Evolutionary conservation across 2,888 invertebrate species (phyloP).

Genomic region (Drosophila greeni): DNA sequence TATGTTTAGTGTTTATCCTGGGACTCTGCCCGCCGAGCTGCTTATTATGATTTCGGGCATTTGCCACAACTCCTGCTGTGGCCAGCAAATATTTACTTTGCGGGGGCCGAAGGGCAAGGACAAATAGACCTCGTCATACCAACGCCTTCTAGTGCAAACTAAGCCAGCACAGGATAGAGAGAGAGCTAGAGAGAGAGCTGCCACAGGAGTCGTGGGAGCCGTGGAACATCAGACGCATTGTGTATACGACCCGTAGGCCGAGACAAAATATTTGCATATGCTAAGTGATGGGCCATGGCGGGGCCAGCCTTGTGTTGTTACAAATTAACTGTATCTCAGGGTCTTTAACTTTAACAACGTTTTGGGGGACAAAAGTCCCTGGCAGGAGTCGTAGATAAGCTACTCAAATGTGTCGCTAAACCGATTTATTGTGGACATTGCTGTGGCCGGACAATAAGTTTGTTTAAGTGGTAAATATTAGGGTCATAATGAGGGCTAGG

Average conservation of each 20-base stretch:
- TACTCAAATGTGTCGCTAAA: slow-evolving; percentile 10
- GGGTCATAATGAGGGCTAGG: slow-evolving; percentile 1
- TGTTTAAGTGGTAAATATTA: slow-evolving; percentile 7
- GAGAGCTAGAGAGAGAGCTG: slow-evolving; percentile 2
- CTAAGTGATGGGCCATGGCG: slow-evolving; percentile 28
- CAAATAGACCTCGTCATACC: slow-evolving; percentile 32
- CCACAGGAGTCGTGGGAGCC: neutral
- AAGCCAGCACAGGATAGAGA: slow-evolving; percentile 9
- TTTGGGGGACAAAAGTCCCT: slow-evolving; percentile 3
- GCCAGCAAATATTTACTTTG: slow-evolving; percentile 61
- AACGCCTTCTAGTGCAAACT: slow-evolving; percentile 31
- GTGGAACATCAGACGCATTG: slow-evolving; percentile 37
- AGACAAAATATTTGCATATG: slow-evolving; percentile 62
- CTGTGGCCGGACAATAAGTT: slow-evolving; percentile 6
- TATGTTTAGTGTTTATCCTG: slow-evolving; percentile 37
- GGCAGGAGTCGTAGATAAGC: slow-evolving; percentile 4
- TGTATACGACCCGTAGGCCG: slow-evolving; percentile 57
- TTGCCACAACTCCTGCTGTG: slow-evolving; percentile 31
- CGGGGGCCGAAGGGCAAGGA: slow-evolving; percentile 29
- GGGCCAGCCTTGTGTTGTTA: slow-evolving; percentile 21
- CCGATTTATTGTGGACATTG: slow-evolving; percentile 25
- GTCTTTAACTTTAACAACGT: slow-evolving; percentile 22
- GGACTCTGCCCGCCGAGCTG: slow-evolving; percentile 18
- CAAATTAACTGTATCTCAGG: slow-evolving; percentile 39
- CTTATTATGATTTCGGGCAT: slow-evolving; percentile 42